Evolutionary conservation across 2,113 vertebrate genomes (phyloP).

Genomic region (Protomyctophum bolini): DNA sequence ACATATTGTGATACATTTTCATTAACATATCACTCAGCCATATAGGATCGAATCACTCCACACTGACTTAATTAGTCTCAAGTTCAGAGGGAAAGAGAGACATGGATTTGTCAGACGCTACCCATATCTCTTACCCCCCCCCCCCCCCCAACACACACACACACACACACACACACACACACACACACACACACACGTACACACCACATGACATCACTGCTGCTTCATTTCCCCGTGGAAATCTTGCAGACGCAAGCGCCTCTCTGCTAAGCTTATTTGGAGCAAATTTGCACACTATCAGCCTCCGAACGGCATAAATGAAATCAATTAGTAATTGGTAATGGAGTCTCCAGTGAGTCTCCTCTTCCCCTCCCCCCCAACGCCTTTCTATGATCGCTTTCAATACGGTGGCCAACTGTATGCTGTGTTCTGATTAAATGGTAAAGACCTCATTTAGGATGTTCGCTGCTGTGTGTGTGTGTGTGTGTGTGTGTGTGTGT

Average conservation of each 20-base stretch:
- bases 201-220: constrained; percentile 8
- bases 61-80: constrained; percentile 62
- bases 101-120: constrained; percentile 49
- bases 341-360: constrained; percentile 65
- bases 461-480: constrained; percentile 15
- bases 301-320: constrained; percentile 51
- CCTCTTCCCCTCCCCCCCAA: constrained; percentile 5
- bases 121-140: constrained; percentile 18
- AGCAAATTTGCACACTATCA: constrained; percentile 50
- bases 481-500: neutral
- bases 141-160: too few species aligned
- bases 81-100: constrained; percentile 39
- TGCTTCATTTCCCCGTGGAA: constrained; percentile 48
- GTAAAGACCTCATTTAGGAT: constrained; percentile 35
- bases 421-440: constrained; percentile 51
- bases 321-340: constrained; percentile 70
- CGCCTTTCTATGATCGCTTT: neutral
- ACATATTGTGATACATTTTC: too few species aligned
- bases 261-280: constrained; percentile 35
- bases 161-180: too few species aligned
- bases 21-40: neutral
- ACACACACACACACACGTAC: too few species aligned
- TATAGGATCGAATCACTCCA: constrained; percentile 49
- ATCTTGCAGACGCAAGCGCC: constrained; percentile 45
- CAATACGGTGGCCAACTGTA: constrained; percentile 14